A percentile compares a stretch with the other conserved stretches of the same genome.
These are phyloP conservation scores for Caenorhabditis uteleia DNA, from an alignment of 2,888 invertebrate species.

Conservation along the genomic window DNA sequence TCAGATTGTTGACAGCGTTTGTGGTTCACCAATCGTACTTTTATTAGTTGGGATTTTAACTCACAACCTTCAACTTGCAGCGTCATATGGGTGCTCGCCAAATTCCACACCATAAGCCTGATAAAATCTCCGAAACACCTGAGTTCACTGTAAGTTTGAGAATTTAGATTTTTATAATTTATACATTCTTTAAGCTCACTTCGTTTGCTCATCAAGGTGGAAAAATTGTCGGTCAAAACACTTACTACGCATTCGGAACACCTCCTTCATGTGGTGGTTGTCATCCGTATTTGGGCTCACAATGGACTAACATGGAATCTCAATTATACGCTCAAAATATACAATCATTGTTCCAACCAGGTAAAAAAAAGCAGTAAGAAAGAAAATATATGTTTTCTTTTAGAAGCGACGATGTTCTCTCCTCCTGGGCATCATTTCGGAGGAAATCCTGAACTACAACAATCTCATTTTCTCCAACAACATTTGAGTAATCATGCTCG, in stretches of 20 bases:
- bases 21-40: constrained; percentile 76
- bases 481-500: too few species aligned
- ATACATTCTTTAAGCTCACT: constrained; percentile 8
- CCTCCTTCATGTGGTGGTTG: constrained; percentile 14
- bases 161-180: neutral
- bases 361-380: too few species aligned
- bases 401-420: too few species aligned
- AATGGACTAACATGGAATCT: too few species aligned
- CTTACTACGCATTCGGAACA: constrained; percentile 17
- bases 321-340: too few species aligned
- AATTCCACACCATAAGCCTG: constrained; percentile 5
- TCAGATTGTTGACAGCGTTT: constrained; percentile 97
- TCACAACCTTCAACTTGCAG: neutral
- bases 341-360: too few species aligned
- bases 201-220: constrained; percentile 36
- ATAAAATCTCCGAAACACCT: constrained; percentile 16
- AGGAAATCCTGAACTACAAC: too few species aligned
- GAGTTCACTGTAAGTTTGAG: constrained; percentile 12
- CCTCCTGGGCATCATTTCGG: too few species aligned
- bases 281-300: too few species aligned
- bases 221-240: constrained; percentile 60
- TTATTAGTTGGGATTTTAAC: neutral
- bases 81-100: constrained; percentile 7
- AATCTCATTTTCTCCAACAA: too few species aligned
- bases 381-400: too few species aligned